Base-by-base conservation (phyloP, 2,888 invertebrate genomes). In the Thereva unica region DNA sequence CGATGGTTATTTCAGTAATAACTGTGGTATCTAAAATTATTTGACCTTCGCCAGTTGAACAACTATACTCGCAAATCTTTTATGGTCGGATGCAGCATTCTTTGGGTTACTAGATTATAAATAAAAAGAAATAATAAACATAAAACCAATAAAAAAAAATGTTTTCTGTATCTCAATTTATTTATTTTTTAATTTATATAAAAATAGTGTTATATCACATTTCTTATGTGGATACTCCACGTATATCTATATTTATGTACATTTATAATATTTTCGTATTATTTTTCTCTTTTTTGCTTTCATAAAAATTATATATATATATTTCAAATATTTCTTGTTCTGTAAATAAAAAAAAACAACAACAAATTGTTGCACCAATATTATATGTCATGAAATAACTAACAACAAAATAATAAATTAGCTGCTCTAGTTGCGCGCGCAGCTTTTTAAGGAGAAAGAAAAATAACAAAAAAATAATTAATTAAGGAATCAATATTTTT, bases 141-240 rank as follows among this genome's bases (percentile, higher is more conserved):
- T 10, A 55, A 37, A 8, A 23, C 12, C 35, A 63, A 53, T 9
- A 64, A 6, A 4, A n/a, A 64, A 6, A 4, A n/a, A 4, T 9
- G n/a, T 42, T 53, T 44, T 44, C 8, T 23, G n/a, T 44, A 41
- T 44, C n/a, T 12, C 10, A 44, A 8, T 64, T 10, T 64, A 35
- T 42, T 34, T 64, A 42, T 35, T 53, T 42, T 64, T 64, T 64
- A 53, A 23, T 53, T 23, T 23, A 64, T 53, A 64, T 64, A 64
- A 35, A 53, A 52, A 52, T 64, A 64, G 53, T 64, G 63, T 64
- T 53, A 64, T 64, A 64, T 64, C 63, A 64, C 63, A 64, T 64
- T 35, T 53, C 42, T 52, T 49, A 64, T 64, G 63, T 64, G 63
- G 63, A 64, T 64, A 64, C 35, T 52, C 63, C 63, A 64, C 63